These are phyloP conservation scores for Apamea monoglypha DNA, from an alignment of 2,888 invertebrate genomes.

Conservation along the genomic window DNA sequence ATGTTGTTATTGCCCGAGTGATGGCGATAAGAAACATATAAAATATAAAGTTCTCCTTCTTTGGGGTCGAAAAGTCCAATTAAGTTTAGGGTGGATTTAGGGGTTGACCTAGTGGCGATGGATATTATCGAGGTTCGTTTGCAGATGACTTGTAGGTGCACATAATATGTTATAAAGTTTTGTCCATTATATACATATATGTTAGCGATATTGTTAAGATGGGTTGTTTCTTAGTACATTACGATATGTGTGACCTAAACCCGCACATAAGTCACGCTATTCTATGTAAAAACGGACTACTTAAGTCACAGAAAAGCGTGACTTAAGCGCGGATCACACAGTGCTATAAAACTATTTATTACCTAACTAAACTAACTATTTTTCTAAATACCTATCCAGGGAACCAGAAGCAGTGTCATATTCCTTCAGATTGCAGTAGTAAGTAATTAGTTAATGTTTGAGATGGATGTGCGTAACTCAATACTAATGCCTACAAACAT, in stretches of 20 bases:
- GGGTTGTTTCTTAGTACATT: neutral
- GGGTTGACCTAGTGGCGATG: neutral
- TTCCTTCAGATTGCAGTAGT: neutral
- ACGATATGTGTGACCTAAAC: neutral
- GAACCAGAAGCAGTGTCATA: neutral
- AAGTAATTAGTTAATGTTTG: neutral
- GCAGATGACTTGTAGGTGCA: neutral
- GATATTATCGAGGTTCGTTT: neutral
- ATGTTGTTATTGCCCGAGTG: constrained; percentile 44
- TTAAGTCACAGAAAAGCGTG: neutral
- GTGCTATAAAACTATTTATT: no score
- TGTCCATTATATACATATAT: neutral
- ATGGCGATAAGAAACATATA: constrained; percentile 42
- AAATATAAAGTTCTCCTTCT: constrained; percentile 50
- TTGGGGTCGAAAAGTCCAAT: constrained; percentile 37
- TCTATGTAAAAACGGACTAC: neutral
- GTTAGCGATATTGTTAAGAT: neutral
- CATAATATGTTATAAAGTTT: neutral
- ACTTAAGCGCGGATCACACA: neutral
- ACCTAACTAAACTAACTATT: no score
- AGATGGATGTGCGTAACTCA: neutral
- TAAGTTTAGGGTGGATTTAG: constrained; percentile 11
- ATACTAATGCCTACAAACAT: neutral
- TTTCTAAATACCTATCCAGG: no score
- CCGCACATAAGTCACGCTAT: neutral